Percentiles rank a stretch among this genome's conserved stretches.
phyloP scores from a whole-genome alignment of 2,888 invertebrate species.

The Drosophila affinis region DNA sequence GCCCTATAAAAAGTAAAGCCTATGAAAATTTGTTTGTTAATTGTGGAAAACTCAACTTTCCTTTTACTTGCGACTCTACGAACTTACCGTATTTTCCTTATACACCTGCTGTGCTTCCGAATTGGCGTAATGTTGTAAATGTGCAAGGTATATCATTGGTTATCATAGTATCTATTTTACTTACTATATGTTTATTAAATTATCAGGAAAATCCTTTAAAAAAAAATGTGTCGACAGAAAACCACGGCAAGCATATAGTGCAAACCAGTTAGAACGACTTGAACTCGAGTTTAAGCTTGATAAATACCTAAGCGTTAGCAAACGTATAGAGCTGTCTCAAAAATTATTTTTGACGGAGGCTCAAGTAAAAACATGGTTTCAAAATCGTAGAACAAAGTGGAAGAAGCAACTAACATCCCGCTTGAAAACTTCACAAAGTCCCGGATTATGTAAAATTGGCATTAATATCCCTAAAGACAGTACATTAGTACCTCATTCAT shows the following conservation, averaged over 20 bases:
- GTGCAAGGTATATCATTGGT: background rate
- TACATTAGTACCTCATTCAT: background rate
- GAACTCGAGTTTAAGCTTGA: conserved; percentile 98
- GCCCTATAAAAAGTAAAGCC: background rate
- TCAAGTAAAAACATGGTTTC: conserved; percentile 70
- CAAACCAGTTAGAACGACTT: conserved; percentile 94
- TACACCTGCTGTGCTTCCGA: background rate
- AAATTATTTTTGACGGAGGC: conserved; percentile 86
- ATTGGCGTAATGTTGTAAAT: background rate
- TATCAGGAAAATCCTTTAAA: conserved; percentile 89
- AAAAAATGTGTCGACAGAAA: conserved; percentile 96
- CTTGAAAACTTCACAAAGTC: conserved; percentile 94
- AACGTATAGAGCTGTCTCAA: conserved; percentile 96
- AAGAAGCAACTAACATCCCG: conserved; percentile 96
- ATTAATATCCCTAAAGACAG: background rate
- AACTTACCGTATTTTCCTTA: background rate
- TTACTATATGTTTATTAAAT: conserved; percentile 81
- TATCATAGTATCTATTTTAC: background rate
- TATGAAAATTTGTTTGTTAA: background rate
- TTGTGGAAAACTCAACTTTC: background rate
- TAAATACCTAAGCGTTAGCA: conserved; percentile 97
- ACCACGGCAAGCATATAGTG: conserved; percentile 97
- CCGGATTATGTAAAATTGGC: conserved; percentile 87
- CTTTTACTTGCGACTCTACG: background rate
- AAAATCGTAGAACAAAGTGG: conserved; percentile 95